Base-by-base conservation (phyloP, 1,140 invertebrate genomes). In the Hestina assimilis region DNA sequence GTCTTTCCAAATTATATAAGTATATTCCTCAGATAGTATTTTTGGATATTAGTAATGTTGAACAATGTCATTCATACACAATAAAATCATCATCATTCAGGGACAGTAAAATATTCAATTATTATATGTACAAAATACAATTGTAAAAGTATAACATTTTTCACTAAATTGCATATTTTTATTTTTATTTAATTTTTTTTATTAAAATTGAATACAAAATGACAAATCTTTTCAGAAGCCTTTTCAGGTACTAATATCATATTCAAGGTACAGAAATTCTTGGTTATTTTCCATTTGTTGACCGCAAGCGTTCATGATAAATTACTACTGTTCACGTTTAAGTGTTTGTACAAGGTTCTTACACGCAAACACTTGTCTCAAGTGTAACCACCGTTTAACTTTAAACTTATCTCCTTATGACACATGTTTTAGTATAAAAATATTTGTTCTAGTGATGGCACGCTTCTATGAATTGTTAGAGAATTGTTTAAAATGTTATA, bases 41-140 rank as follows among this genome's bases (percentile, higher is more conserved):
- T 60, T 60, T 12, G 43, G 57, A 52, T 47, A 53, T 40, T 57
- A 57, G 41, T 47, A 53, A 52, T 45, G 40, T 29, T 43, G 14
- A 38, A 28, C 23, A 19, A 41, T 40, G 11, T 50, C 19, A 26
- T 28, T 40, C 23, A 28, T 41, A 51, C 40, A 26, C 23, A 12
- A 11, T 7, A 11, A 31, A 9, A 31, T 4, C 8, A 8, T 28
- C 7, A 11, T 6, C 11, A 31, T 11, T 2, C n/a, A 31, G 12
- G n/a, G 12, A 31, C n/a, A 6, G 7, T n/a, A n/a, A n/a, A n/a
- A n/a, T n/a, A n/a, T n/a, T n/a, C n/a, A n/a, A n/a, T n/a, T n/a
- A n/a, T n/a, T n/a, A n/a, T n/a, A n/a, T n/a, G n/a, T n/a, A 8
- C 26, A 1, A 6, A 28, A 28, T 1, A 9, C 26, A 6, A 28